phyloP scores from a whole-genome alignment of 2,113 vertebrate genomes.

The Tichodroma muraria region DNA sequence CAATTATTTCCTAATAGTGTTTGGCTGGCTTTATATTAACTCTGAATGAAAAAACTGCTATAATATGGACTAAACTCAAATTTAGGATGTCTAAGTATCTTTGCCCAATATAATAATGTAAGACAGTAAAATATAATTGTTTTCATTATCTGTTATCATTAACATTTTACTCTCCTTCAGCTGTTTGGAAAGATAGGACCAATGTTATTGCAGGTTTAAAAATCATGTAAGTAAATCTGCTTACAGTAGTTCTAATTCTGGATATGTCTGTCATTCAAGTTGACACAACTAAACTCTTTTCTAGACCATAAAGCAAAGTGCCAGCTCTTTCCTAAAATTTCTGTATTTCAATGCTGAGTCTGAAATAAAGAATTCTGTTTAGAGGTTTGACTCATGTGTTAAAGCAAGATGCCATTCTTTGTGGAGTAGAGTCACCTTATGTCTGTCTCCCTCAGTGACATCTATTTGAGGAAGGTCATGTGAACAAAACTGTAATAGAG shows the following conservation, averaged over 20 bases:
- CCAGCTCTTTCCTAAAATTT: neutral
- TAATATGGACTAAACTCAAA: neutral
- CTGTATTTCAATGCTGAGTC: neutral
- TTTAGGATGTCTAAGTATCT: neutral
- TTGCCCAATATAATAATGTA: neutral
- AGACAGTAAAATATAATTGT: neutral
- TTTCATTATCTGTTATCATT: neutral
- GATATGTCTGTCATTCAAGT: neutral
- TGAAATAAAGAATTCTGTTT: neutral
- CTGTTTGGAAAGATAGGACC: neutral
- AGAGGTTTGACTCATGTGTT: neutral
- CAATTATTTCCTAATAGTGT: neutral
- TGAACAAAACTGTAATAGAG: neutral
- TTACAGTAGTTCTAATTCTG: neutral
- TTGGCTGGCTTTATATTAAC: neutral
- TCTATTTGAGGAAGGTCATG: neutral
- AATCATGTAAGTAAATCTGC: neutral
- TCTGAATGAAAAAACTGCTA: neutral
- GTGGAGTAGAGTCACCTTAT: neutral
- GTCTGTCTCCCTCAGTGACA: neutral
- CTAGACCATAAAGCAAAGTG: neutral
- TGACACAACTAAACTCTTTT: neutral
- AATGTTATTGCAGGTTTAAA: neutral
- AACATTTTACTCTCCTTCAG: neutral
- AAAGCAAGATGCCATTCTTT: neutral